Conservation (phyloP, 2,113 vertebrate species). For the Rhombomys opimus region DNA sequence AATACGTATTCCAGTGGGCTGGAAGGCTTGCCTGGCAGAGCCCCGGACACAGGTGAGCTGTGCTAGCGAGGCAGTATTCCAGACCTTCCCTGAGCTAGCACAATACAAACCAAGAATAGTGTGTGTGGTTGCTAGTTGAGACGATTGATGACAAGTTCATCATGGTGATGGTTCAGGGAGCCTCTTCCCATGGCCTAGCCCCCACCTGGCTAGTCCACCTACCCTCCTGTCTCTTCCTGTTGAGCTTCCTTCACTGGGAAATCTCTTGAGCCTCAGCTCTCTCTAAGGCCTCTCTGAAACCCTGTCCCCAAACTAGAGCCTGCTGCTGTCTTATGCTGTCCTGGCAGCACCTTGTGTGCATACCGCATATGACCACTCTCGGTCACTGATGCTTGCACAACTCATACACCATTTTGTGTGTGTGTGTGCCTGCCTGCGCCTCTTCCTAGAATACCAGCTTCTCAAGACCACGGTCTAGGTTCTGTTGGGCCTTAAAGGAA, state of each 20-base stretch:
- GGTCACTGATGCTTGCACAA: background rate
- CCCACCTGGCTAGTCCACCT: background rate
- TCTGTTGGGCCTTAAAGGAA: background rate
- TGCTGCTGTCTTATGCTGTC: background rate
- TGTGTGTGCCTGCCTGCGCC: background rate
- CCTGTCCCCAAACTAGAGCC: background rate
- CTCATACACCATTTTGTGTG: background rate
- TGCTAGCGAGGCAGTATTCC: background rate
- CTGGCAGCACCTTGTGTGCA: background rate
- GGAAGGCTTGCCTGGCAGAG: background rate
- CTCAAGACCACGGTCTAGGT: no score
- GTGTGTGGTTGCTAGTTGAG: background rate
- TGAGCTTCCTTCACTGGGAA: background rate
- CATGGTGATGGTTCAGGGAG: background rate
- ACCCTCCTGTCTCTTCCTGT: background rate
- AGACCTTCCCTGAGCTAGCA: constrained; percentile 20
- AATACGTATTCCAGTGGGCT: background rate
- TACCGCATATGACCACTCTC: no score
- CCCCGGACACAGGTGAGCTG: background rate
- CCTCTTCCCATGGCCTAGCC: background rate
- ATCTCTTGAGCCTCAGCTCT: background rate
- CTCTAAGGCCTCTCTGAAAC: background rate
- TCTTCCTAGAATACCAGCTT: no score
- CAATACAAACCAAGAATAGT: background rate
- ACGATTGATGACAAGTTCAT: background rate